Evolutionary conservation across 2,113 vertebrate species (phyloP).

Genomic region (Pteruthius melanotis): DNA sequence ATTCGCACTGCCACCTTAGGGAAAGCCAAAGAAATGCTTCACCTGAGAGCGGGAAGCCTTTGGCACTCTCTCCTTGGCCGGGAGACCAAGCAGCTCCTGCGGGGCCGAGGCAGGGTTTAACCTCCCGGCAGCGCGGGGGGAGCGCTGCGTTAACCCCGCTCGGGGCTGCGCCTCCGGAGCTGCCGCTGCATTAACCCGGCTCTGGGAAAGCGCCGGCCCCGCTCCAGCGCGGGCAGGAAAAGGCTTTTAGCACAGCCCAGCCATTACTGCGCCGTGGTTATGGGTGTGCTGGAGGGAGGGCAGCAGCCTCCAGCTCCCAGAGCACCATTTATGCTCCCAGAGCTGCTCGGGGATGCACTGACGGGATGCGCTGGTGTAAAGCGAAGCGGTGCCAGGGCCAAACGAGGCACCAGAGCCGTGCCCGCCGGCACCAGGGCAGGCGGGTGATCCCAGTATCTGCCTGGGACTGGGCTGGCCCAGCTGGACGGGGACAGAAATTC

Average conservation of each 20-base stretch:
- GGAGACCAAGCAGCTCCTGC: not conserved
- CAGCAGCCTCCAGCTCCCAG: not conserved
- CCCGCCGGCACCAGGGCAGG: not conserved
- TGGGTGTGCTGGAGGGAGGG: not conserved
- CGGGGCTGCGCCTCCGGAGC: not conserved
- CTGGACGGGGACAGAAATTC: not conserved
- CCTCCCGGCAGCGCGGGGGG: not conserved
- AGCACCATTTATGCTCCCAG: not conserved
- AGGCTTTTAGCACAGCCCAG: constrained; percentile 18
- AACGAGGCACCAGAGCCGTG: rapidly evolving
- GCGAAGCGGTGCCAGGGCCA: rapidly evolving
- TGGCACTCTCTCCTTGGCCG: not conserved
- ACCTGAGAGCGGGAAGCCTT: not conserved
- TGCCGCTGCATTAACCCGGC: not conserved
- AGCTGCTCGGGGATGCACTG: not conserved
- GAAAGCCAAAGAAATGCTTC: constrained; percentile 26
- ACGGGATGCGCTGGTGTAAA: not conserved
- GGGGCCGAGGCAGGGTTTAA: not conserved
- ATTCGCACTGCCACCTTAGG: constrained; percentile 36
- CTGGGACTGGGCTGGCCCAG: not conserved
- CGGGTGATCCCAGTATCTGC: rapidly evolving
- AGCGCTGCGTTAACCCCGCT: not conserved
- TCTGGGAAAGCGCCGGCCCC: not conserved
- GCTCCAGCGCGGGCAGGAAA: not conserved
- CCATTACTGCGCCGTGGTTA: not conserved